These are phyloP conservation scores for Okamejei kenojei DNA, from an alignment of 2,797 vertebrate genomes.

Conservation along the genomic window DNA sequence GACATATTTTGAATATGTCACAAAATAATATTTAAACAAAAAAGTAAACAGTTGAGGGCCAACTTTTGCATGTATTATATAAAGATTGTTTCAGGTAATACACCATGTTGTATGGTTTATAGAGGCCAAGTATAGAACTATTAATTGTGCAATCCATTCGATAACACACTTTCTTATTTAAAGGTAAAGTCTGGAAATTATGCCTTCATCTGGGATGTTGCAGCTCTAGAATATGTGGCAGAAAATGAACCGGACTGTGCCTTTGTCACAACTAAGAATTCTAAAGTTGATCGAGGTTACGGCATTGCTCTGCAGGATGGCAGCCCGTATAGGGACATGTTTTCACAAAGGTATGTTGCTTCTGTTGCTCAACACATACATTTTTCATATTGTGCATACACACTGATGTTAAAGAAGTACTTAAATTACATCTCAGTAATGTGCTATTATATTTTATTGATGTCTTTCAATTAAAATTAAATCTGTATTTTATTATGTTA, in stretches of 20 bases:
- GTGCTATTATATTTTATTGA: not conserved
- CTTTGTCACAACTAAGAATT: conserved; percentile 33
- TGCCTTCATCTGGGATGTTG: conserved; percentile 36
- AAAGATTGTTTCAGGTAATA: not conserved
- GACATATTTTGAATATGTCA: not conserved
- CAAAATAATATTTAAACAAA: not conserved
- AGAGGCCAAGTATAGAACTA: not conserved
- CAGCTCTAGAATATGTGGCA: conserved; percentile 8
- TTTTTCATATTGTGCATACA: not conserved
- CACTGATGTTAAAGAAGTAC: not conserved
- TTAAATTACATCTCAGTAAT: not conserved
- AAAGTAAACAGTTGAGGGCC: not conserved
- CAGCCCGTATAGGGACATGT: conserved; percentile 30
- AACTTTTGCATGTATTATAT: not conserved
- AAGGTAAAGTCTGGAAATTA: conserved; percentile 33
- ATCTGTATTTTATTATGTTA: not conserved
- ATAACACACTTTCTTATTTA: not conserved
- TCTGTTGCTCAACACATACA: not conserved
- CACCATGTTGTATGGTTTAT: not conserved
- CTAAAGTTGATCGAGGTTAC: conserved; percentile 27
- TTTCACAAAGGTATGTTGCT: conserved; percentile 27
- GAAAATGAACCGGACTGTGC: conserved; percentile 26
- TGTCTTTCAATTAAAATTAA: not conserved
- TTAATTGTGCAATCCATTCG: not conserved
- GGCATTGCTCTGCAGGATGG: conserved; percentile 32